These are phyloP conservation scores for Cyprinus carpio DNA, from an alignment of 2,113 vertebrate species.

Conservation along the genomic window DNA sequence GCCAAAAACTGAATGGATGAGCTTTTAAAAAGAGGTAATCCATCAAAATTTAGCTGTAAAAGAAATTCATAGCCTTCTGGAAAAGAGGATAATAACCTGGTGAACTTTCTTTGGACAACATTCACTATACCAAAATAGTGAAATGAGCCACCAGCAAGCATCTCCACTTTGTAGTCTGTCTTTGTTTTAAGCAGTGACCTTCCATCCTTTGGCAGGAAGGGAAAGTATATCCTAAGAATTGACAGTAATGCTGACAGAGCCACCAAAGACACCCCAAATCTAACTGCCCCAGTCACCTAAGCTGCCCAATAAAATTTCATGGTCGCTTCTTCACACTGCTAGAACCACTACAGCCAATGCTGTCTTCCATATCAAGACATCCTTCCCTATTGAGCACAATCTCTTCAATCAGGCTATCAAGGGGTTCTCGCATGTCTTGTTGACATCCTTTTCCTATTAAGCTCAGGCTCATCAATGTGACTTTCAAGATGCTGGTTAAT, in stretches of 20 bases:
- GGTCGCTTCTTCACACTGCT: no score
- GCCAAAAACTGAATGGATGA: no score
- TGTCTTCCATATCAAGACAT: constrained; percentile 11
- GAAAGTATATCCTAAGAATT: neutral
- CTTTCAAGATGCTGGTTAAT: no score
- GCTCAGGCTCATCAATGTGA: constrained; percentile 5
- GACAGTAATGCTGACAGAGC: neutral
- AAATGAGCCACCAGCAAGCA: no score
- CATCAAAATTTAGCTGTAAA: no score
- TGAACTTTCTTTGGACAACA: no score
- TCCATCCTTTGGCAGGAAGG: constrained; percentile 5
- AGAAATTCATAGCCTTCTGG: no score
- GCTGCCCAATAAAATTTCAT: neutral
- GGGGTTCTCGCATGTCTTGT: neutral
- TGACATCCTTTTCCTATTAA: neutral
- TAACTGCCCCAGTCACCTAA: neutral
- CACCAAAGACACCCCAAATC: constrained; percentile 14
- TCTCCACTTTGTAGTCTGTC: no score
- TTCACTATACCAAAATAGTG: no score
- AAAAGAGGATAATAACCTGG: no score
- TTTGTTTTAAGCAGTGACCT: neutral
- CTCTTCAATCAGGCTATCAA: constrained; percentile 13
- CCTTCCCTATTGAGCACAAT: constrained; percentile 19
- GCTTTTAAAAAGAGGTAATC: no score
- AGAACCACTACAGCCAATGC: constrained; percentile 6